Evolutionary conservation across 2,113 vertebrate species (phyloP).

Genomic region (Ciconia stormi): DNA sequence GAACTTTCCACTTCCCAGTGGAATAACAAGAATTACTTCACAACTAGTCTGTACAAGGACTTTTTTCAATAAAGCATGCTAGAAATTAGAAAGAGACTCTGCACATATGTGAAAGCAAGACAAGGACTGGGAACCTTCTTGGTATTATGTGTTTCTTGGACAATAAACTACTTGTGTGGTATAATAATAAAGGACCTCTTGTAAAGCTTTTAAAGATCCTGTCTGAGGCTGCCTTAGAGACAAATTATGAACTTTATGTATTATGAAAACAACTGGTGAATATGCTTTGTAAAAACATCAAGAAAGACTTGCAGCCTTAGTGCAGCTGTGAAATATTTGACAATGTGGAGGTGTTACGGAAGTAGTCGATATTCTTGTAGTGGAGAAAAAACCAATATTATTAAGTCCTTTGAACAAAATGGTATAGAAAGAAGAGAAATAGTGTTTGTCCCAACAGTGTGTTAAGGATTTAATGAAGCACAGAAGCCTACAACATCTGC

Average conservation of each 20-base stretch:
- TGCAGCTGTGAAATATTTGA: background rate
- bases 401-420: background rate
- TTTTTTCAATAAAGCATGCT: background rate
- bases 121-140: background rate
- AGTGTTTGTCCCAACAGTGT: background rate
- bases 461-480: background rate
- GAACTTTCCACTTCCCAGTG: background rate
- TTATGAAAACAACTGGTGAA: background rate
- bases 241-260: background rate
- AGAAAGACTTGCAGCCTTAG: background rate
- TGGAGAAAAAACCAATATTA: background rate
- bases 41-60: background rate
- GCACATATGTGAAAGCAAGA: background rate
- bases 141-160: background rate
- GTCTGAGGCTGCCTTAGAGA: background rate
- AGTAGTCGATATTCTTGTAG: background rate
- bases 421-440: background rate
- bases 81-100: background rate
- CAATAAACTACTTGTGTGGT: background rate
- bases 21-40: background rate
- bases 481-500: background rate
- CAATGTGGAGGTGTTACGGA: background rate
- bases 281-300: background rate
- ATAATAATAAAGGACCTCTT: background rate
- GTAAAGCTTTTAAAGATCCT: background rate